A percentile compares a stretch with the other conserved stretches of the same genome.
Conservation (phyloP, 37 sponge, comb jelly and placozoan species). For the Tethya wilhelma region DNA sequence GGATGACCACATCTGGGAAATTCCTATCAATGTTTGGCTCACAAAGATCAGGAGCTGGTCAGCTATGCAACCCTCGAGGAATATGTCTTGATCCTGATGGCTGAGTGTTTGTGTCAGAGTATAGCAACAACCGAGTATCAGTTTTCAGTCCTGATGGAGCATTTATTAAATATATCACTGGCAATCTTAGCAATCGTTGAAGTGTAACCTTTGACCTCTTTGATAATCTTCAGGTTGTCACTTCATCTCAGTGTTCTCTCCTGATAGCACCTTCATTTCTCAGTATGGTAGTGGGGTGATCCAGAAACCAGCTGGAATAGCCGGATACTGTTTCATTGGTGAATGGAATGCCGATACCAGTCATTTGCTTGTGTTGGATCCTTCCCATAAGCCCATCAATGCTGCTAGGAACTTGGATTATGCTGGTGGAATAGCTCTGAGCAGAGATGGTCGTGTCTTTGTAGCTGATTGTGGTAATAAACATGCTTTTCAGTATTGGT, state of each 20-base stretch:
- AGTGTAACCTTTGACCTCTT: slow-evolving; percentile 45
- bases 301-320: slow-evolving; percentile 30
- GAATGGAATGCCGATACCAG: slow-evolving; percentile 10
- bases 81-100: slow-evolving; percentile 32
- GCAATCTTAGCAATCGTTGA: slow-evolving; percentile 35
- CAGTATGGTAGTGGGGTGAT: slow-evolving; percentile 30
- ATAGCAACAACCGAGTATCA: slow-evolving; percentile 42
- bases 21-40: slow-evolving; percentile 43
- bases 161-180: slow-evolving; percentile 13
- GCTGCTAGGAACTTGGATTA: neutral
- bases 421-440: slow-evolving; percentile 9
- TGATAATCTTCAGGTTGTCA: slow-evolving; percentile 45
- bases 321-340: slow-evolving; percentile 37
- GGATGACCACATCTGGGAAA: slow-evolving; percentile 16
- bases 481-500: too few relatives aligned
- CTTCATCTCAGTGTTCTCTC: slow-evolving; percentile 35
- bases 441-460: slow-evolving; percentile 15
- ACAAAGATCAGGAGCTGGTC: slow-evolving; percentile 25
- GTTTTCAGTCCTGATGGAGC: slow-evolving; percentile 45
- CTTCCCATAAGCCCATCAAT: neutral
- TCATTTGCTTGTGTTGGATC: slow-evolving; percentile 12
- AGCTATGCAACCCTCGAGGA: slow-evolving; percentile 36
- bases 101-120: slow-evolving; percentile 36
- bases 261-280: slow-evolving; percentile 8
- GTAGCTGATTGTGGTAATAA: neutral